A percentile compares a stretch with the other conserved stretches of the same genome.
phyloP scores from a whole-genome alignment of 1,140 invertebrate genomes.

The Coelopa frigida region DNA sequence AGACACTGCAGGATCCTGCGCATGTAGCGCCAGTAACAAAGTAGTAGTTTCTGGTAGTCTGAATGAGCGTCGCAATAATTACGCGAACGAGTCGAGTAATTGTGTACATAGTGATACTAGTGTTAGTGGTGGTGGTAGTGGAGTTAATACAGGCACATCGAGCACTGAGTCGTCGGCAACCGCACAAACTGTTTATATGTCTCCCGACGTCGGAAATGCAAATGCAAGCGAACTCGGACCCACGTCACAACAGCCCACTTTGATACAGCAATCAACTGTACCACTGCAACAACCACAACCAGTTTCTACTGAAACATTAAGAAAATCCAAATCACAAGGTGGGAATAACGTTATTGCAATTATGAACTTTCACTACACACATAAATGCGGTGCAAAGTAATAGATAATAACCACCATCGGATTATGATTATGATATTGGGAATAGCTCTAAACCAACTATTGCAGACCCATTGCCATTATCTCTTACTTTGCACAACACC shows the following conservation, averaged over 20 bases:
- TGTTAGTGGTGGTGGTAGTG: conserved; percentile 23
- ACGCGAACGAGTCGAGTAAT: conserved; percentile 3
- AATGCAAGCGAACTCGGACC: conserved; percentile 3
- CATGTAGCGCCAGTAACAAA: conserved; percentile 15
- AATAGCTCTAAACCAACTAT: too few relatives aligned
- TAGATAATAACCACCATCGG: too few relatives aligned
- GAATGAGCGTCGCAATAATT: conserved; percentile 10
- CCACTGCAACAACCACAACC: conserved; percentile 6
- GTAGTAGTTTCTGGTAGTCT: conserved; percentile 16
- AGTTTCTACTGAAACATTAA: conserved; percentile 33
- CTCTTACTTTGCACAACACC: too few relatives aligned
- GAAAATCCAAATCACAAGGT: conserved; percentile 79
- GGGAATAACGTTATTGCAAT: too few relatives aligned
- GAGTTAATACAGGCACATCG: conserved; percentile 13
- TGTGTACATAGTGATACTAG: conserved; percentile 29
- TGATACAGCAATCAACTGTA: neutral
- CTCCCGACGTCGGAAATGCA: neutral
- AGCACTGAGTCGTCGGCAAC: conserved; percentile 10
- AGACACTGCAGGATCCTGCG: conserved; percentile 13
- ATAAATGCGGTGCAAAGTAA: too few relatives aligned
- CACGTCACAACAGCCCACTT: conserved; percentile 6
- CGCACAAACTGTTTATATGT: conserved; percentile 13
- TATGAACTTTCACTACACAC: too few relatives aligned
- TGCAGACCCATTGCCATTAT: too few relatives aligned
- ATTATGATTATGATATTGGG: too few relatives aligned